Conservation (phyloP, 2,888 invertebrate species). For the Serripes groenlandicus region DNA sequence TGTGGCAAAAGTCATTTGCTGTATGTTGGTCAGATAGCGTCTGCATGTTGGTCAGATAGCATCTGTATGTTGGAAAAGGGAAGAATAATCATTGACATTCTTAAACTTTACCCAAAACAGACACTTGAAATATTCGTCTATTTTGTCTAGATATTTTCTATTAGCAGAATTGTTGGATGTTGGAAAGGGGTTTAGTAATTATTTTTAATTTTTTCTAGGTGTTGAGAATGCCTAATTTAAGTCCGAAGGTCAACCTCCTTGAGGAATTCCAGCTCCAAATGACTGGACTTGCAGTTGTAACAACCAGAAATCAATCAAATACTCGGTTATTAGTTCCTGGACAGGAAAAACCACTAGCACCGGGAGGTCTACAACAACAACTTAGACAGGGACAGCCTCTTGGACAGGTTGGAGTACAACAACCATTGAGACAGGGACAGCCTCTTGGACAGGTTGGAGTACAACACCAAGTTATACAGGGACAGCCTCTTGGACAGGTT, state of each 20-base stretch:
- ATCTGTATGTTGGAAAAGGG: no score
- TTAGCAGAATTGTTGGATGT: background rate
- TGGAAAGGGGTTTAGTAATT: background rate
- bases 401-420: background rate
- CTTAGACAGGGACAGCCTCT: background rate
- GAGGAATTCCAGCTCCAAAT: background rate
- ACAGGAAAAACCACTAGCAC: no score
- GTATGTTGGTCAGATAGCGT: no score
- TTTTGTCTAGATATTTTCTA: no score
- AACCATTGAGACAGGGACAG: background rate
- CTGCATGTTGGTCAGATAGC: no score
- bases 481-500: background rate
- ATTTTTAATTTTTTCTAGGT: slow-evolving; percentile 36
- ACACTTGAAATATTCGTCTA: no score
- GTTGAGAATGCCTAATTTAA: slow-evolving; percentile 32
- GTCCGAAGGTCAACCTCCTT: slow-evolving; percentile 32
- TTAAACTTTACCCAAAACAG: no score
- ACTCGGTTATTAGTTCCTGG: no score
- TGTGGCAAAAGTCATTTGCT: no score
- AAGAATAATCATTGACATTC: no score
- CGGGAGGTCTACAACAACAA: background rate
- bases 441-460: background rate
- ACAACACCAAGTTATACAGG: no score
- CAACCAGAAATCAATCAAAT: background rate
- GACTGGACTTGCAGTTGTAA: background rate